Evolutionary conservation across 35 echinoderm and acorn worm species (phyloP), one percentile per base, ranked within the genome.

Genomic region (Apostichopus parvimensis): DNA sequence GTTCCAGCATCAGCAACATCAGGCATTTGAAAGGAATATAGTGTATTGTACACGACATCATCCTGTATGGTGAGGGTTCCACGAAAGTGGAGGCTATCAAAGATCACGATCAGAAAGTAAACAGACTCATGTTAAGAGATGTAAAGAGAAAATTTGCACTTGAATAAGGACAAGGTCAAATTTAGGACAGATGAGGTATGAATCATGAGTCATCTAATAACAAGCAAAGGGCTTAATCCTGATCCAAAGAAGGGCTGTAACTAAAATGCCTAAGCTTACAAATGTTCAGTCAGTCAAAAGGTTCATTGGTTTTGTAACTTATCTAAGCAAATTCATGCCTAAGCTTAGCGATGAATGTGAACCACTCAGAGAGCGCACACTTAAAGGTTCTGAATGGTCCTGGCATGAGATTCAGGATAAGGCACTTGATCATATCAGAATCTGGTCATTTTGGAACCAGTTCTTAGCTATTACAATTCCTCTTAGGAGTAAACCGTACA

Each of bases 221-320:
- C 92, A 0, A 77, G 17, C 28, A 54, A 79, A 12, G 92, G 95
- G 22, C 65, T 95, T 9, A 95, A 93, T 71, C 87, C 94, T 18
- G 92, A 95, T 93, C 86, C 61, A 76, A 77, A 57, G 45, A 95
- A 95, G 84, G 45, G 91, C 83, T 56, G 73, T 95, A 6, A 56
- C 76, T 21, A 64, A 95, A 68, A 92, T 95, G 71, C 73, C 82
- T 0, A 91, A 84, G 5, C 91, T 83, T 14, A 92, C 83, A 55
- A 84, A 92, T 88, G 91, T 95, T 5, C 17, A 91, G 21, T 92
- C 84, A 79, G 92, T 96, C 11, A 79, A 87, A 62, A 80, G 94
- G 56, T 87, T 95, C 59, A 88, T 96, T 23, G 93, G 95, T 12
- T 92, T 92, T 77, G 92, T 94, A 17, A 96, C 88, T 56, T 96